Evolutionary conservation across 2,888 invertebrate genomes (phyloP).

Genomic region (Helleia helle): DNA sequence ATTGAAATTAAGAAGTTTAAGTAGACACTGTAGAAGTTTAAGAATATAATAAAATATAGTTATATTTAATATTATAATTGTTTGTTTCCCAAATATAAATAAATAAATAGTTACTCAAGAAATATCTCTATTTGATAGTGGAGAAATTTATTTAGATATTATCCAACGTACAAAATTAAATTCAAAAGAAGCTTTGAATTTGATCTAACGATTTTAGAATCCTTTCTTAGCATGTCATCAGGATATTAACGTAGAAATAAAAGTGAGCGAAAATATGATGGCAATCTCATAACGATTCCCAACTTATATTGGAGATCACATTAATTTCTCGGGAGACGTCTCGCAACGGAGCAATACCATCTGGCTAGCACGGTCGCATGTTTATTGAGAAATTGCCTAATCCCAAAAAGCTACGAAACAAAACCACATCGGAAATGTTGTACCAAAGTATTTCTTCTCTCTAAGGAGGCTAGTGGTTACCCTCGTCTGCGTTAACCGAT

Average conservation of each 20-base stretch:
- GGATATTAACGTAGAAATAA: conserved; percentile 2
- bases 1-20: too few relatives aligned
- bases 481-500: conserved; percentile 70
- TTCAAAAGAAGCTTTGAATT: too few relatives aligned
- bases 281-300: conserved; percentile 11
- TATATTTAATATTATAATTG: too few relatives aligned
- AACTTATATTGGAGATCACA: conserved; percentile 63
- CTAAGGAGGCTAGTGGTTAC: conserved; percentile 63
- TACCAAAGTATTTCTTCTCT: conserved; percentile 71
- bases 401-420: conserved; percentile 71
- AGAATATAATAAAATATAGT: too few relatives aligned
- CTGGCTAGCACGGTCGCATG: conserved; percentile 56
- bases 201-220: too few relatives aligned
- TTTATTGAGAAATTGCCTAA: conserved; percentile 70
- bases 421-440: conserved; percentile 70
- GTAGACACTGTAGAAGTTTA: too few relatives aligned
- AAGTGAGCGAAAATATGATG: conserved; percentile 5
- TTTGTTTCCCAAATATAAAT: too few relatives aligned
- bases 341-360: conserved; percentile 59
- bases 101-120: too few relatives aligned
- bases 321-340: conserved; percentile 69
- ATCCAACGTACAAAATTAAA: too few relatives aligned
- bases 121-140: too few relatives aligned
- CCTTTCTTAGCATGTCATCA: too few relatives aligned
- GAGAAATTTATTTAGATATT: too few relatives aligned